phyloP scores from a whole-genome alignment of 2,888 invertebrate genomes.

The Amblyjoppa fuscipennis region DNA sequence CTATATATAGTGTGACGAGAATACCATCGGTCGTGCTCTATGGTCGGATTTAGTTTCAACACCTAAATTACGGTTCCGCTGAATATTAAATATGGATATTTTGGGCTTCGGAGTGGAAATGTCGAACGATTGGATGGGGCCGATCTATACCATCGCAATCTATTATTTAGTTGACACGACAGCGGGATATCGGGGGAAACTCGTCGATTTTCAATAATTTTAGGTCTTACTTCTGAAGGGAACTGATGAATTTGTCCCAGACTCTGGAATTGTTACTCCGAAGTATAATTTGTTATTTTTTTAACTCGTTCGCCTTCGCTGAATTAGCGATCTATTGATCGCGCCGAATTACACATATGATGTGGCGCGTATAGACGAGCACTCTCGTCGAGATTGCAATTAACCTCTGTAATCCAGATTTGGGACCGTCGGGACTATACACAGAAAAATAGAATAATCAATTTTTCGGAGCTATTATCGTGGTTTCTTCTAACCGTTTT shows the following conservation, averaged over 20 bases:
- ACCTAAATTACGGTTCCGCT: not conserved
- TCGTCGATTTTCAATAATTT: not conserved
- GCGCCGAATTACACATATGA: too few species aligned
- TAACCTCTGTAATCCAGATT: not conserved
- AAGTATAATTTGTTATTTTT: not conserved
- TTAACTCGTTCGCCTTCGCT: not conserved
- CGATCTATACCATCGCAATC: not conserved
- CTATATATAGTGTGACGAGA: not conserved
- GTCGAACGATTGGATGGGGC: not conserved
- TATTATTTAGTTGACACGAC: too few species aligned
- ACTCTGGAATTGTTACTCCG: not conserved
- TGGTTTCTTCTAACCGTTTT: not conserved
- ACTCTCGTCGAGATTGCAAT: not conserved
- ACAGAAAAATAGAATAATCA: not conserved
- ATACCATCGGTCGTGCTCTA: not conserved
- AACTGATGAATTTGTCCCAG: too few species aligned
- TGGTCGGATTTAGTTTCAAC: not conserved
- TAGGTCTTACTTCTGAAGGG: not conserved
- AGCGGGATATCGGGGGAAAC: not conserved
- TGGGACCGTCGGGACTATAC: not conserved
- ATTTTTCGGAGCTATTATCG: not conserved
- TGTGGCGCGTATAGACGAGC: not conserved
- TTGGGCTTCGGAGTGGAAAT: not conserved
- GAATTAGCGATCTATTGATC: too few species aligned
- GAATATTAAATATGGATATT: not conserved